These are phyloP conservation scores for Anarsia innoxiella DNA, from an alignment of 2,888 invertebrate genomes.

Conservation along the genomic window DNA sequence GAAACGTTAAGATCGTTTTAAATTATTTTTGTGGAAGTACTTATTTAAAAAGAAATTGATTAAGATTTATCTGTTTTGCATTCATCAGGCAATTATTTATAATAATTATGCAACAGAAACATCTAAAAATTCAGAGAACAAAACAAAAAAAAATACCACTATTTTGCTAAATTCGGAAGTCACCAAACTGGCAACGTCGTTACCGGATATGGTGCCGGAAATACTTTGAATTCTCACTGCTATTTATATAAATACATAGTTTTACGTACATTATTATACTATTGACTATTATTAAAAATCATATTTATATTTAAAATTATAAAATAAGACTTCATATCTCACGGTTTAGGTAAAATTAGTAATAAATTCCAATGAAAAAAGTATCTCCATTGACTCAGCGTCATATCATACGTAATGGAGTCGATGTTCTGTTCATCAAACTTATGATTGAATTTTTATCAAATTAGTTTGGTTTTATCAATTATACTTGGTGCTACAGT, in stretches of 20 bases:
- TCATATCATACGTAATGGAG: constrained; percentile 80
- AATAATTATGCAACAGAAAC: no score
- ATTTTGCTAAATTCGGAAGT: constrained; percentile 68
- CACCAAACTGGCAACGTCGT: constrained; percentile 65
- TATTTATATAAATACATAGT: not conserved
- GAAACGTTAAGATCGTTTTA: no score
- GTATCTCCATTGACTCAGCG: constrained; percentile 70
- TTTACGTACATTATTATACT: not conserved
- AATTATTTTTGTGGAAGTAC: no score
- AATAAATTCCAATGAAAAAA: constrained; percentile 48
- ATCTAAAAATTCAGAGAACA: not conserved
- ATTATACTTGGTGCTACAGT: constrained; percentile 43
- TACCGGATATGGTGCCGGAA: constrained; percentile 41
- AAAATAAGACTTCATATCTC: no score
- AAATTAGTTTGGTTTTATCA: no score
- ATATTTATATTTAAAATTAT: not conserved
- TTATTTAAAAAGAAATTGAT: no score
- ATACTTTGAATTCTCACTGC: constrained; percentile 15
- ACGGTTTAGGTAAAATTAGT: not conserved
- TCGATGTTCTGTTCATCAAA: constrained; percentile 59
- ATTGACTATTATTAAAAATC: not conserved
- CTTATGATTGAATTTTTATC: constrained; percentile 45
- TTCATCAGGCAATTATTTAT: no score
- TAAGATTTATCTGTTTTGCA: no score
- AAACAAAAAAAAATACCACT: constrained; percentile 17